Base-by-base conservation (phyloP, 2,888 invertebrate species). In the Melitaea athalia region DNA sequence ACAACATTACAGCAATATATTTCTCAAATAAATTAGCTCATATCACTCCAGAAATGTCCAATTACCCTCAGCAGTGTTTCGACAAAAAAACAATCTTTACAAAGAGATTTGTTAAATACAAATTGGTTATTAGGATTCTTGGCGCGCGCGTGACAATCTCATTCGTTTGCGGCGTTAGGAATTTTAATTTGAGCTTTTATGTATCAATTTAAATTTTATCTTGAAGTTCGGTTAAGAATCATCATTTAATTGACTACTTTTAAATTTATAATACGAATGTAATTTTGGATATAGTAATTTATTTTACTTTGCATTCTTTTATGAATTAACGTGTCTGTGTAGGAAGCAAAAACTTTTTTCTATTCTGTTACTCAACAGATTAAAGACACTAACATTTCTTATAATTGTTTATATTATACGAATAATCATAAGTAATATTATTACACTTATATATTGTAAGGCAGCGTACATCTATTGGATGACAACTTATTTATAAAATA, bases 121-220 rank as follows among this genome's bases (percentile, higher is more conserved):
- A 91, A 91, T 91, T 91, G 90, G 87, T 89, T 89, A 91, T 91
- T 91, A 91, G 90, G 81, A 91, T 91, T 91, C 91, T 82, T 85
- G 81, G 83, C 87, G 79, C 79, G 78, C 74, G 74, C 75, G 77
- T 77, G 70, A 72, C 72, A 68, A 63, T 63, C 50, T 60, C 53
- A 55, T 64, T 49, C 50, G 57, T 15, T 57, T 60, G 68, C 61
- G 60, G 60, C 49, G 59, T 55, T 38, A 67, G 47, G 67, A 70
- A 72, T 70, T 67, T 70, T 70, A 72, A 72, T 70, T 72, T 67
- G 67, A 53, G 64, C 67, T 65, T 64, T 67, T 68, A 67, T 69
- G n/a, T 67, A 64, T 70, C 63, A 70, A 69, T 64, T 65, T 59
- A 62, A 64, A 55, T 55, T 33, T 17, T 68, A 64, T 14, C 15